phyloP scores from a whole-genome alignment of 2,888 invertebrate genomes.

The Odontomyia ornata region DNA sequence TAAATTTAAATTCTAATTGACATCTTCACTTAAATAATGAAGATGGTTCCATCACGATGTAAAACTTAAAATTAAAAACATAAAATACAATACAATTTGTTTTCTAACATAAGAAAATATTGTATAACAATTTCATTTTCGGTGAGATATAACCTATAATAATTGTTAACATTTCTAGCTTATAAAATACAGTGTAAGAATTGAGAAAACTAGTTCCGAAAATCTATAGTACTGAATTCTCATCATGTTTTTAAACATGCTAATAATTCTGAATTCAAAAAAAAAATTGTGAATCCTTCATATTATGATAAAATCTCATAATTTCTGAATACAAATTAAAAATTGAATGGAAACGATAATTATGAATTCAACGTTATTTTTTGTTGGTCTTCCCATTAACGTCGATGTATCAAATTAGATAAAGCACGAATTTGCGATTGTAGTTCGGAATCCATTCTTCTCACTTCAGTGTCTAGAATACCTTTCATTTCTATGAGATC shows the following conservation, averaged over 20 bases:
- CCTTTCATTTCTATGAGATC: conserved; percentile 67
- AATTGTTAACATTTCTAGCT: conserved; percentile 8
- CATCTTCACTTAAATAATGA: neutral
- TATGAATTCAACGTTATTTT: neutral
- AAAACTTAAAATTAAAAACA: neutral
- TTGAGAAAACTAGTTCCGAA: neutral
- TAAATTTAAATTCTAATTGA: conserved; percentile 1
- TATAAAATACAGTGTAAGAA: neutral
- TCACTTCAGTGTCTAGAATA: conserved; percentile 61
- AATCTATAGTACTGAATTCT: no score
- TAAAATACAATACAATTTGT: neutral
- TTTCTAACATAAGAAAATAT: neutral
- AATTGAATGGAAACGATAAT: neutral
- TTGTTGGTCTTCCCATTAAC: conserved; percentile 50
- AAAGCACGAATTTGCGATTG: conserved; percentile 63
- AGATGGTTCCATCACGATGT: conserved; percentile 33
- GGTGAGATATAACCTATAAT: conserved; percentile 34
- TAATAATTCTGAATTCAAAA: neutral
- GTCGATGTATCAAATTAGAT: conserved; percentile 62
- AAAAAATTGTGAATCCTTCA: no score
- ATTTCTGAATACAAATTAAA: conserved; percentile 8
- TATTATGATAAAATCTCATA: no score
- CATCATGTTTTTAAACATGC: no score
- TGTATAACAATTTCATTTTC: neutral
- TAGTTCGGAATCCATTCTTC: conserved; percentile 63